Percentiles rank a stretch among this genome's conserved stretches.
Evolutionary conservation across 2,113 vertebrate species (phyloP).

Genomic region (Tupaia tana): DNA sequence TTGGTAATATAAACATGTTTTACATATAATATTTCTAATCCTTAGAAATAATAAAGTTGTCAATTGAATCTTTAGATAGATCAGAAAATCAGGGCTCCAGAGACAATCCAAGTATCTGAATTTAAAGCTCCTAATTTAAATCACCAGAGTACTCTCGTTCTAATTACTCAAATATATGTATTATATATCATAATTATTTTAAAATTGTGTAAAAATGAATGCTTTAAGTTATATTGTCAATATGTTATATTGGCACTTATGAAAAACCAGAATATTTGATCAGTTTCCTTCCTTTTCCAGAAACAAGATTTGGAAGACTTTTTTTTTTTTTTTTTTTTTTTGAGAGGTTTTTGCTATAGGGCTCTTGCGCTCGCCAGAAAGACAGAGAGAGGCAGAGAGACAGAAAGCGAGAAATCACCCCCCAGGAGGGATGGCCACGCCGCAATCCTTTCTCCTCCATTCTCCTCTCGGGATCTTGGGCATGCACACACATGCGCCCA

Average conservation of each 20-base stretch:
- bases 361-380: no score
- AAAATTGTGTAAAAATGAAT: constrained; percentile 39
- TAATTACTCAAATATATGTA: constrained; percentile 50
- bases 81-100: constrained; percentile 17
- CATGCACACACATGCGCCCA: no score
- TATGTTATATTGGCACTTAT: constrained; percentile 25
- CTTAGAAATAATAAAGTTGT: neutral
- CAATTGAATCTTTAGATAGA: constrained; percentile 7
- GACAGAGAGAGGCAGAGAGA: no score
- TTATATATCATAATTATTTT: constrained; percentile 1
- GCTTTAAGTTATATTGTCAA: neutral
- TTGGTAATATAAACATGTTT: neutral
- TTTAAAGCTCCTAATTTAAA: constrained; percentile 45
- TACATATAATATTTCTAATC: neutral
- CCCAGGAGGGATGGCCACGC: no score
- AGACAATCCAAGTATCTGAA: neutral
- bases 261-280: constrained; percentile 51
- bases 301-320: neutral
- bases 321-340: neutral
- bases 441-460: no score
- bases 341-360: no score
- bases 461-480: no score
- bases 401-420: no score
- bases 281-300: constrained; percentile 8
- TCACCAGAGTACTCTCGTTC: constrained; percentile 1